Base-by-base conservation (phyloP, 2,888 invertebrate species). In the Cataglyphis livida region DNA sequence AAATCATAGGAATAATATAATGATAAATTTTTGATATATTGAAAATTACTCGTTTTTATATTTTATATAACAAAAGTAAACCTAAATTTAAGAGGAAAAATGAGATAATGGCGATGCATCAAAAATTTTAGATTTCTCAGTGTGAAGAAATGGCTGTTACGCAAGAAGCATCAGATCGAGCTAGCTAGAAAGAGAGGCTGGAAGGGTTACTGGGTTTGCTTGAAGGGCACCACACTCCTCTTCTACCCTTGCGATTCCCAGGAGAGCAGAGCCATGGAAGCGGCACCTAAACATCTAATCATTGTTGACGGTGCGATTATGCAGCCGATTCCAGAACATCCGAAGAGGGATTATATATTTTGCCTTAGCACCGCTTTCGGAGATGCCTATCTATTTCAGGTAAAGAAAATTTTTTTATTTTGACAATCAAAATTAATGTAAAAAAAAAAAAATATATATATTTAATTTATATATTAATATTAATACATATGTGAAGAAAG, bases 271-370 rank as follows among this genome's bases (percentile, higher is more conserved):
- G 97, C 98, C 54, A 98, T 98, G 86, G 98, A 98, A 94, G 98
- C 98, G 57, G 98, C 98, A 64, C 98, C 98, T 76, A 98, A 98
- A 95, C 98, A 99, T 95, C 96, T 98, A 94, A 98, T 98, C 95
- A 98, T 98, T 94, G 98, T 99, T 90, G 98, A 99, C 95, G 98
- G 98, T 83, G 98, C 98, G 92, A 98, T 99, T 95, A 98, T 99
- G 97, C 99, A 99, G 95, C 98, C 99, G 70, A 98, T 99, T 93
- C 99, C 99, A n/a, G 99, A 99, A 95, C 99, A 99, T 95, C 99
- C 99, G 25, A 99, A 99, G 95, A 96, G 99, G 91, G 99, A 99
- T 95, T 98, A 98, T 95, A 99, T 99, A 95, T 99, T 99, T 96
- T 99, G 99, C 95, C 96, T 99, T 92, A 99, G 99, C 95, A 99